Evolutionary conservation across 2,797 vertebrate species (phyloP).

Genomic region (Carduelis carduelis): DNA sequence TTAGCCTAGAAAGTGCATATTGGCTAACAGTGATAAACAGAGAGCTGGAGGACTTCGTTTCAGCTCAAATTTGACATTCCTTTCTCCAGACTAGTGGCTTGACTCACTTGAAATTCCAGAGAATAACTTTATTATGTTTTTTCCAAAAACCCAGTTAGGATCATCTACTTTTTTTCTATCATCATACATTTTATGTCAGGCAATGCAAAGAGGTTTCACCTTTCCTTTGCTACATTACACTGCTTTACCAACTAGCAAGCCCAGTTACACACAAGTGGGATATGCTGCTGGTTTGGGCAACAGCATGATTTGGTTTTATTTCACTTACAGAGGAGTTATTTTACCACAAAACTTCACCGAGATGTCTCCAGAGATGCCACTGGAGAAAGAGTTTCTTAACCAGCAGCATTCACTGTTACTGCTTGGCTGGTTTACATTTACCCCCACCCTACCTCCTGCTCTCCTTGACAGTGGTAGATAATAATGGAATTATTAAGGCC

Average conservation of each 20-base stretch:
- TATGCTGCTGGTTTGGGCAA: neutral
- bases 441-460: accelerated
- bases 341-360: neutral
- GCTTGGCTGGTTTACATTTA: neutral
- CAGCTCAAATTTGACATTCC: neutral
- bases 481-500: neutral
- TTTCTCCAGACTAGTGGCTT: neutral
- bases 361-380: neutral
- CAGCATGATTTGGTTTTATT: neutral
- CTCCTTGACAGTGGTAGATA: neutral
- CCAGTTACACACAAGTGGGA: neutral
- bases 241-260: neutral
- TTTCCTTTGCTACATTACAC: neutral
- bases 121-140: neutral
- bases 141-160: neutral
- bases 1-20: neutral
- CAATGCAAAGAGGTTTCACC: neutral
- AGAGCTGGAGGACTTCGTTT: neutral
- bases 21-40: neutral
- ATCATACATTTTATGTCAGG: neutral
- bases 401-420: neutral
- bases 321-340: neutral
- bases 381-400: neutral
- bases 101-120: neutral
- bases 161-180: neutral